Conservation (phyloP, 2,797 vertebrate genomes). For the Sorex maritimensis region DNA sequence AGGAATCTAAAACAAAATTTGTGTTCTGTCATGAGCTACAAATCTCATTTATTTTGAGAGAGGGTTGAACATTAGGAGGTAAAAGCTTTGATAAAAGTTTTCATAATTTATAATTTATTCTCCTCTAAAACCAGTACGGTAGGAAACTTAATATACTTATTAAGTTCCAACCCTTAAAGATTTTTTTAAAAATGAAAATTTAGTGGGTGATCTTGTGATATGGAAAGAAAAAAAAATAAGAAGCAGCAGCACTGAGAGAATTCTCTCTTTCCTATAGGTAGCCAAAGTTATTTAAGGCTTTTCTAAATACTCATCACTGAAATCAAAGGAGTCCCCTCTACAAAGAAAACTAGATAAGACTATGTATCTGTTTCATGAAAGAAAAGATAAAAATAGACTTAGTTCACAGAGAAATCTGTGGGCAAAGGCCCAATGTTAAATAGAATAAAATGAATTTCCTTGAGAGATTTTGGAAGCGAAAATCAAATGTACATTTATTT, state of each 20-base stretch:
- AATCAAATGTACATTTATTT: neutral
- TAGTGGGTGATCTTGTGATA: slow-evolving; percentile 54
- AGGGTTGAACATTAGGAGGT: neutral
- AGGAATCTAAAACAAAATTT: slow-evolving; percentile 34
- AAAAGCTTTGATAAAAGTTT: neutral
- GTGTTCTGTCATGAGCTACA: neutral
- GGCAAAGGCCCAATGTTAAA: slow-evolving; percentile 30
- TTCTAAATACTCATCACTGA: slow-evolving; percentile 54
- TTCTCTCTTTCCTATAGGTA: slow-evolving; percentile 66
- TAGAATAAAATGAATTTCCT: slow-evolving; percentile 54
- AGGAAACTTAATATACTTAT: slow-evolving; percentile 26
- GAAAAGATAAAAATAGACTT: slow-evolving; percentile 78
- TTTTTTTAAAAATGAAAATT: slow-evolving; percentile 55
- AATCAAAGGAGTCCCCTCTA: slow-evolving; percentile 66
- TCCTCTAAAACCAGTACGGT: slow-evolving; percentile 14
- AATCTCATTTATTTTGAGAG: slow-evolving; percentile 24
- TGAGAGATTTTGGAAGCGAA: slow-evolving; percentile 29
- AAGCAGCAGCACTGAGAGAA: no score
- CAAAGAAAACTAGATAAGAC: slow-evolving; percentile 74
- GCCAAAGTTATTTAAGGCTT: slow-evolving; percentile 80
- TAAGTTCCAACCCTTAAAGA: slow-evolving; percentile 11
- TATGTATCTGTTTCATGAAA: slow-evolving; percentile 62
- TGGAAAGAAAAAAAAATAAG: no score
- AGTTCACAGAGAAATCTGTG: slow-evolving; percentile 58
- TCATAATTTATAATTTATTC: neutral